Percentiles rank a stretch among this genome's conserved stretches.
These are phyloP conservation scores for Tokudaia muenninki DNA, from an alignment of 2,797 vertebrate genomes.

Conservation along the genomic window DNA sequence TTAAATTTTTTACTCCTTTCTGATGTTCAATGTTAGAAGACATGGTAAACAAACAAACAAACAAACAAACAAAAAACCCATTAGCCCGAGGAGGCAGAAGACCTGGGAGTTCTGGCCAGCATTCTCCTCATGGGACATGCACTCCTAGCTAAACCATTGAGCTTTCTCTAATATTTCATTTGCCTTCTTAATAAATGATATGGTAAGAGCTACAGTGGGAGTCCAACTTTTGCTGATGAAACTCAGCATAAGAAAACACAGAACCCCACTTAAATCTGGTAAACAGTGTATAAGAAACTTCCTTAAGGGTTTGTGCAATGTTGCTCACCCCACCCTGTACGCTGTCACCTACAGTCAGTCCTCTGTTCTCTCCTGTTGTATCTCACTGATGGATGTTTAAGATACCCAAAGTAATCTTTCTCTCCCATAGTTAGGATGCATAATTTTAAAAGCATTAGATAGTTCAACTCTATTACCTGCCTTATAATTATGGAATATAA, in stretches of 20 bases:
- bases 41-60: not conserved
- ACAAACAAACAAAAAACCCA: not conserved
- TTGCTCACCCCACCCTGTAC: not conserved
- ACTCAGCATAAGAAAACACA: constrained; percentile 9
- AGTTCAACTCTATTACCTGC: not conserved
- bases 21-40: constrained; percentile 38
- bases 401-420: not conserved
- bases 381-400: not conserved
- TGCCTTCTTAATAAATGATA: not conserved
- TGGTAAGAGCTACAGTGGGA: not conserved
- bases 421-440: not conserved
- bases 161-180: not conserved
- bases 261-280: not conserved
- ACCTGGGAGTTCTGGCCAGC: not conserved
- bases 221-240: constrained; percentile 23
- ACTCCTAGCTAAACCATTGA: not conserved
- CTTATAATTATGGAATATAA: not conserved
- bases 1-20: constrained; percentile 34
- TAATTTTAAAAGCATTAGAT: not conserved
- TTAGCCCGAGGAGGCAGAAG: not conserved
- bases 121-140: not conserved
- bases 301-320: not conserved
- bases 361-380: not conserved
- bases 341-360: not conserved
- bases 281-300: not conserved